phyloP scores from a whole-genome alignment of 2,888 invertebrate species.

The Cheiracanthium punctorium region DNA sequence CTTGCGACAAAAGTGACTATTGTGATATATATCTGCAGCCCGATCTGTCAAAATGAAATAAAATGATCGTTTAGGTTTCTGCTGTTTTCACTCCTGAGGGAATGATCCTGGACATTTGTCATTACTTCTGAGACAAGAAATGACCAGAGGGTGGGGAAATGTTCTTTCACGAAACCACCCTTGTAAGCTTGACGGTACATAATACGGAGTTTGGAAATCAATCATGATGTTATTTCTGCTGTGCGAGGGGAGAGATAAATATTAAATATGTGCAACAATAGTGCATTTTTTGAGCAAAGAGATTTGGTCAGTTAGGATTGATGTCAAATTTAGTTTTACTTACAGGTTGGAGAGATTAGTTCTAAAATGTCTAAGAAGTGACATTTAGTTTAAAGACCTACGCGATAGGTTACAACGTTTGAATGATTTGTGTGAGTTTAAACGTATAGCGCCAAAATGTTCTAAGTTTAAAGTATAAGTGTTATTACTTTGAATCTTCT shows the following conservation, averaged over 20 bases:
- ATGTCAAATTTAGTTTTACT: no score
- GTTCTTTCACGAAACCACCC: background rate
- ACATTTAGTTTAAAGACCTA: no score
- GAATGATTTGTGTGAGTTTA: no score
- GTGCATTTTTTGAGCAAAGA: no score
- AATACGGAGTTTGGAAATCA: background rate
- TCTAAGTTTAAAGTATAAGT: no score
- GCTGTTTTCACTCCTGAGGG: background rate
- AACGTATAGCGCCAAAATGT: no score
- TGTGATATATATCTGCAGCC: background rate
- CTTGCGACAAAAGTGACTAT: background rate
- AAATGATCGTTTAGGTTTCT: background rate
- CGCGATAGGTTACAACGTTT: no score
- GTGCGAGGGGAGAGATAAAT: background rate
- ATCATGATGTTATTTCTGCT: background rate
- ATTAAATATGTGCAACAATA: no score
- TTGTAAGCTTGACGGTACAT: background rate
- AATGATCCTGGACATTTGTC: background rate
- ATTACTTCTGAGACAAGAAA: background rate
- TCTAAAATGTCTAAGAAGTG: no score
- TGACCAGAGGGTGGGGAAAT: slow-evolving; percentile 2
- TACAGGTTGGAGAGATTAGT: no score
- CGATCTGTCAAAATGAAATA: background rate
- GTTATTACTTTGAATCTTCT: no score
- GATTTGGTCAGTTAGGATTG: no score